Base-by-base conservation (phyloP, 1,140 invertebrate genomes). In the Diploscapter pachys region DNA sequence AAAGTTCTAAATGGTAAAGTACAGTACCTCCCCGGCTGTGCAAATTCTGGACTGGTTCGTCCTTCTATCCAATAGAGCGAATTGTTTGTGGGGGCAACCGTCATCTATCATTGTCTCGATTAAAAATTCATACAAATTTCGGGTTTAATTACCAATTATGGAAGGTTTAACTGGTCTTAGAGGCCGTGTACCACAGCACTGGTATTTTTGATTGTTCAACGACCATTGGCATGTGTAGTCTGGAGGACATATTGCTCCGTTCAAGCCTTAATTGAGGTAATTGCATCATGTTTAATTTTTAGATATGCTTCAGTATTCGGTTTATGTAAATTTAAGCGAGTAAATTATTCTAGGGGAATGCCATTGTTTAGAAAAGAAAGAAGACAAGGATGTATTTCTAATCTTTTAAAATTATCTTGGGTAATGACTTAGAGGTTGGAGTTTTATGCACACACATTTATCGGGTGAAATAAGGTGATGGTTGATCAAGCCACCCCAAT, bases 181-280 rank as follows among this genome's bases (percentile, higher is more conserved):
- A 11, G 76, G 66, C 53, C 65, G n/a, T 4, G 72, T 71, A 9
- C 76, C 76, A 71, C 76, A 78, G 54, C 76, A 78, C 54, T 78
- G 76, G 65, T 78, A 78, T 52, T 71, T 68, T 31, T 78, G 72
- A 55, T 78, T 75, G 4, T 4, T 75, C 3, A 71, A 63, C 11
- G 76, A 78, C 72, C 73, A 78, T 55, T 78, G 76, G 51, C 76
- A 78, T 5, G 76, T 78, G 72, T 78, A 78, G 5, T 71, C 76
- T 11, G 56, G 49, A 2, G 72, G 72, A 13, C 76, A 78, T 48
- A 5, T n/a, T 6, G 72, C 71, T 54, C 68, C 66, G 9, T 72
- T 56, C 6, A 31, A 31, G 31, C 31, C 31, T 31, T 31, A 31
- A 31, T 31, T 31, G 31, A 31, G 31, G 31, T 31, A 31, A 31